These are phyloP conservation scores for Ostrea edulis DNA, from an alignment of 1,140 invertebrate genomes.

Conservation along the genomic window DNA sequence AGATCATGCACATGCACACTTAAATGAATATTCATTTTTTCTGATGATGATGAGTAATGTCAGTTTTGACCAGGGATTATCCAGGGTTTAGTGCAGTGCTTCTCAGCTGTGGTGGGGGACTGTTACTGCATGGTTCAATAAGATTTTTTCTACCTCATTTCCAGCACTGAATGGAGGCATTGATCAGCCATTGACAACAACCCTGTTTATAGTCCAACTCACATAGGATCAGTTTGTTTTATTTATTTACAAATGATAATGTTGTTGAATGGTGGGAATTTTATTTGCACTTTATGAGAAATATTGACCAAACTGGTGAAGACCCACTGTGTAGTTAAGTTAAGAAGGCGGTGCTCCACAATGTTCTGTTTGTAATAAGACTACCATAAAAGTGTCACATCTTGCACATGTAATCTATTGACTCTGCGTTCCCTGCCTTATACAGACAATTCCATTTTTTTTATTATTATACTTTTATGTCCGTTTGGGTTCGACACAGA, in stretches of 20 bases:
- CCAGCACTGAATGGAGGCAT: background rate
- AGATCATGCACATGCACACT: conserved; percentile 2
- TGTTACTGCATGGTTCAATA: background rate
- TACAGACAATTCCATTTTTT: background rate
- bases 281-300: conserved; percentile 22
- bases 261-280: conserved; percentile 36
- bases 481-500: background rate
- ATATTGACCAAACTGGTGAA: conserved; percentile 19
- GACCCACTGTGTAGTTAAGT: conserved; percentile 6
- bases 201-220: conserved; percentile 14
- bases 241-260: conserved; percentile 40
- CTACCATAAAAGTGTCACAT: conserved; percentile 26
- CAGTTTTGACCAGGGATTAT: background rate
- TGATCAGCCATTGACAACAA: conserved; percentile 12
- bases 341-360: background rate
- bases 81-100: background rate
- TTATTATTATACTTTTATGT: background rate
- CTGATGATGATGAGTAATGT: conserved; percentile 20
- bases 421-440: conserved; percentile 1
- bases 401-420: conserved; percentile 30
- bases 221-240: conserved; percentile 34
- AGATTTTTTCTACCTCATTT: conserved; percentile 15
- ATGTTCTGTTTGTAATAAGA: conserved; percentile 29
- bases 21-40: conserved; percentile 33
- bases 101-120: background rate